These are phyloP conservation scores for Temnothorax unifasciatus DNA, from an alignment of 2,888 invertebrate species.

Conservation along the genomic window DNA sequence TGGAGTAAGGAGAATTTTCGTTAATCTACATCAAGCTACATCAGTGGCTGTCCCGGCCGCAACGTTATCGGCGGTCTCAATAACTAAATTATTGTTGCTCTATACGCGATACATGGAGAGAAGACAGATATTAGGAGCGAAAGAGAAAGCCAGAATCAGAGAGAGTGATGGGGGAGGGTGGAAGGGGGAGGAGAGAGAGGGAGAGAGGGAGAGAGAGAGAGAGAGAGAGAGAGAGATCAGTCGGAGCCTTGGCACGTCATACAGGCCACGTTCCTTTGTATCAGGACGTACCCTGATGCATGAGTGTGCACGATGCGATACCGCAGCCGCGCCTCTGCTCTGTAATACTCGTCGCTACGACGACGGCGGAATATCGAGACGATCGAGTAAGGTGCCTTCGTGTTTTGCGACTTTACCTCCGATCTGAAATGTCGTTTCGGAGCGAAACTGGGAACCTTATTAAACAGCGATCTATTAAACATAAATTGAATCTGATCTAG, in stretches of 20 bases:
- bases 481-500: not conserved
- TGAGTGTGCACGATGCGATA: constrained; percentile 14
- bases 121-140: constrained; percentile 11
- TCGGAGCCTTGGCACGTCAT: constrained; percentile 17
- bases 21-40: constrained; percentile 30
- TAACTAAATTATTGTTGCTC: constrained; percentile 80
- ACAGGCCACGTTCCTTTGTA: constrained; percentile 40
- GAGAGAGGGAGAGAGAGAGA: too few relatives aligned
- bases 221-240: constrained; percentile 3
- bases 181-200: too few relatives aligned
- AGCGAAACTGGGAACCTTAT: constrained; percentile 8
- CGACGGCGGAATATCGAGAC: constrained; percentile 21
- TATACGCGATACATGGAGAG: constrained; percentile 78
- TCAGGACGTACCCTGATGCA: not conserved
- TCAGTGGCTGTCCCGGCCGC: constrained; percentile 13
- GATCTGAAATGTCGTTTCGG: constrained; percentile 24
- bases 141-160: not conserved
- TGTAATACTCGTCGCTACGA: constrained; percentile 4
- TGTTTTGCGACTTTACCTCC: constrained; percentile 9
- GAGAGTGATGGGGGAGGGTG: not conserved
- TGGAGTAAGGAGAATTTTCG: constrained; percentile 44
- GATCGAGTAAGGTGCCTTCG: constrained; percentile 16
- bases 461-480: not conserved
- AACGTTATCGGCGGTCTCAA: constrained; percentile 48
- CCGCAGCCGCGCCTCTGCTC: not conserved